Base-by-base conservation (phyloP, 2,797 vertebrate genomes). In the Dendrocincla tyrannina region DNA sequence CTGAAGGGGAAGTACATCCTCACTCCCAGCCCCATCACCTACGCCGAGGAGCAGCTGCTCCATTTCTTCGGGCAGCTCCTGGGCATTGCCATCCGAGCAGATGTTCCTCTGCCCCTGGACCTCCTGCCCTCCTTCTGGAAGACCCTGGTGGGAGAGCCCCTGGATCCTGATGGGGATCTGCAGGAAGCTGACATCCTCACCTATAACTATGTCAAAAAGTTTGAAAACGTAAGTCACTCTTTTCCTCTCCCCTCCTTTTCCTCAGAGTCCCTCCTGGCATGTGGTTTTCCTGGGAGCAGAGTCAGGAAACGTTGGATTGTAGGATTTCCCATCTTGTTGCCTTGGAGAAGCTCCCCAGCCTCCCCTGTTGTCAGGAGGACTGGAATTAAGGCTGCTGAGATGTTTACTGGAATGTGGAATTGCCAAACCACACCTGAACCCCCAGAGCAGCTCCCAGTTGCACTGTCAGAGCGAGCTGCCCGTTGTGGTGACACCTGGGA, bases 111-210 rank as follows among this genome's bases (percentile, higher is more conserved):
- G 72, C 99, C 99, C 13, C 97, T 99, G 89, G 99, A 99, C 95
- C 98, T 99, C 17, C 98, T 99, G 83, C 98, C 99, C 58, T 99
- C 99, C 59, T 99, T 99, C 96, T 99, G 99, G 99, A 99, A 99
- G 97, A 99, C 98, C 9, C 98, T 99, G 81, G 99, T 99, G 37
- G 99, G 98, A 1, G 99, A 99, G 92, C 96, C 98, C 1, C 98
- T 99, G 23, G 99, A 99, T 93, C 98, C 98, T 0, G 99, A 99
- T 4, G 80, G 98, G 55, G 99, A 99, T 97, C 98, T 99, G 47
- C 99, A 99, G 96, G 99, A 99, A 88, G 99, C 99, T 0, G 99
- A 99, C 88, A 96, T 99, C 53, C 98, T 99, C 91, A 99, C 99
- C 70, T 99, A 99, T 98, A 99, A 99, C 97, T 99, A 99, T 0